Percentiles rank a stretch among this genome's conserved stretches.
Conservation (phyloP, 2,888 invertebrate species). For the Palloptera scutellata region DNA sequence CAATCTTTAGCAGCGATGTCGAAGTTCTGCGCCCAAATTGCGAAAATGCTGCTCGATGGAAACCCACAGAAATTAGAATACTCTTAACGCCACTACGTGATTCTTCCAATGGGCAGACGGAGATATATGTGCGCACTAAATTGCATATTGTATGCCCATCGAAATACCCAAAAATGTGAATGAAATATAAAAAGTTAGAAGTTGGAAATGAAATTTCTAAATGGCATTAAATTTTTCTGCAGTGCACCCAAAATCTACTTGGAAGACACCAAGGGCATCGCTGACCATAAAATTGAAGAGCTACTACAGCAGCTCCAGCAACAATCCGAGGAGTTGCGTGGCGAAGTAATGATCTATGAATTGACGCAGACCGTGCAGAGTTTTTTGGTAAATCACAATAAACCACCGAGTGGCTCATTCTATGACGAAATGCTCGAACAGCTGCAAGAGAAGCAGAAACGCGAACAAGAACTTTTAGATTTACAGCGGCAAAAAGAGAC, state of each 20-base stretch:
- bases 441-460: constrained; percentile 75
- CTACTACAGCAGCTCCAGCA: constrained; percentile 71
- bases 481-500: constrained; percentile 73
- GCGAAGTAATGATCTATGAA: constrained; percentile 89
- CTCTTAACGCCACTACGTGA: constrained; percentile 80
- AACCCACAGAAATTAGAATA: constrained; percentile 78
- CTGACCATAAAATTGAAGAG: constrained; percentile 72
- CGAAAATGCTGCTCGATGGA: constrained; percentile 69
- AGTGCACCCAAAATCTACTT: constrained; percentile 76
- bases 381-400: constrained; percentile 82
- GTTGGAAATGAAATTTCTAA: constrained; percentile 3
- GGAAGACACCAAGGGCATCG: constrained; percentile 81
- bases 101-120: constrained; percentile 68
- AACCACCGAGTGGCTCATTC: constrained; percentile 81
- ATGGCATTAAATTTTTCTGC: constrained; percentile 45
- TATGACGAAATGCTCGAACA: constrained; percentile 96
- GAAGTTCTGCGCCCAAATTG: constrained; percentile 71
- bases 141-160: constrained; percentile 78
- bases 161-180: constrained; percentile 84
- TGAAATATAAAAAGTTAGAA: constrained; percentile 37
- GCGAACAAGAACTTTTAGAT: constrained; percentile 71
- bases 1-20: constrained; percentile 79
- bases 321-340: constrained; percentile 69
- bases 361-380: constrained; percentile 80
- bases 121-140: constrained; percentile 77